Conservation (phyloP, 2,113 vertebrate species). For the Monopterus albus region DNA sequence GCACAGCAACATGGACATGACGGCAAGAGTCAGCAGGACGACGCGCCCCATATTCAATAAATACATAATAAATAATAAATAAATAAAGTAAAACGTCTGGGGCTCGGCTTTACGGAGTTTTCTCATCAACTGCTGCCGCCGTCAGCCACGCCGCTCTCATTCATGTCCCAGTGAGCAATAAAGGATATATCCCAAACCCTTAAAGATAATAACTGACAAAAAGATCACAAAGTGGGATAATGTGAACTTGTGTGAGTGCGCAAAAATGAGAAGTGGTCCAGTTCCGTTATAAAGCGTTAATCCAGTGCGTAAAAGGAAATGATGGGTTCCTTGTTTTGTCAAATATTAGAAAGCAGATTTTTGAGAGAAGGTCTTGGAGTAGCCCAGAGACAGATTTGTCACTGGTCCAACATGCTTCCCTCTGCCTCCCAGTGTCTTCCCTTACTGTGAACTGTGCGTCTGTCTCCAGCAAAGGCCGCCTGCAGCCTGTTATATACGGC, state of each 20-base stretch:
- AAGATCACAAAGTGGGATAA: not conserved
- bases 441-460: conserved; percentile 80
- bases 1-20: conserved; percentile 85
- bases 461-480: conserved; percentile 85
- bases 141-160: conserved; percentile 68
- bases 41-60: conserved; percentile 88
- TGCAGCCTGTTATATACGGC: conserved; percentile 91
- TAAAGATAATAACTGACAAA: no score
- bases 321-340: conserved; percentile 35
- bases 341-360: conserved; percentile 28
- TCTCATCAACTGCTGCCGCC: conserved; percentile 70
- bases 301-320: conserved; percentile 62
- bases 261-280: conserved; percentile 42
- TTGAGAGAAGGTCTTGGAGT: conserved; percentile 64
- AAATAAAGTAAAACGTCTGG: conserved; percentile 64
- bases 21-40: conserved; percentile 82
- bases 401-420: conserved; percentile 77
- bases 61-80: conserved; percentile 79
- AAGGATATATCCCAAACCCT: conserved; percentile 60
- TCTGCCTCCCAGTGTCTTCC: conserved; percentile 71
- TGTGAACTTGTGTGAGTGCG: not conserved
- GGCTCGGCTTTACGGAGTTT: conserved; percentile 71
- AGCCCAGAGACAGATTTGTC: conserved; percentile 67
- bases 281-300: conserved; percentile 66
- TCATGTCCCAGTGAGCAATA: conserved; percentile 66